phyloP scores from a whole-genome alignment of 1,140 invertebrate species.

The Drosophila novamexicana region DNA sequence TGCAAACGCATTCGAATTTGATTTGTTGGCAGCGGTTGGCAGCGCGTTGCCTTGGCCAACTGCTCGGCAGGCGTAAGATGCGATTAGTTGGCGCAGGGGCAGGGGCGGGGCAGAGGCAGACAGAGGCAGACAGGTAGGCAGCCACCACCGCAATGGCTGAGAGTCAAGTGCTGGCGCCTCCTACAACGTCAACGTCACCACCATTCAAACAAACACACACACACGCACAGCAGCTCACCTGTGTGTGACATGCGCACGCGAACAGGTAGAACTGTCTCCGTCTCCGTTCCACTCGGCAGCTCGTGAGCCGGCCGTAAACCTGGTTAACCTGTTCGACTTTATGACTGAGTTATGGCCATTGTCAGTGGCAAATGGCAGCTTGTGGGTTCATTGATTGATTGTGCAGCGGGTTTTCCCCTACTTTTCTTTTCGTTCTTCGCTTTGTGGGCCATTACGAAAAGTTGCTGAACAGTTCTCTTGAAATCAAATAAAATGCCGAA shows the following conservation, averaged over 20 bases:
- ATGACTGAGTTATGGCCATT: conserved; percentile 11
- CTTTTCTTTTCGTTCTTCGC: neutral
- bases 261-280: conserved; percentile 52
- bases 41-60: conserved; percentile 20
- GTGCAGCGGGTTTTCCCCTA: neutral
- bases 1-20: conserved; percentile 73
- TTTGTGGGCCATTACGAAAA: conserved; percentile 1
- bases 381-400: conserved; percentile 31
- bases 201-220: conserved; percentile 25
- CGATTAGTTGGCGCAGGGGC: neutral
- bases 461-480: conserved; percentile 18
- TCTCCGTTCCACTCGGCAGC: conserved; percentile 13
- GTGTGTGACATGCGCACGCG: conserved; percentile 63
- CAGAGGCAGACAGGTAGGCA: conserved; percentile 24
- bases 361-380: conserved; percentile 10
- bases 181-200: conserved; percentile 43
- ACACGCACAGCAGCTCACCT: conserved; percentile 14
- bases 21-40: conserved; percentile 68
- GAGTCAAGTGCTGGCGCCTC: conserved; percentile 54
- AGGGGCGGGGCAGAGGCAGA: no score
- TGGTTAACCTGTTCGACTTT: conserved; percentile 20
- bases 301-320: neutral
- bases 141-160: conserved; percentile 41
- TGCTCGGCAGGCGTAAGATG: conserved; percentile 7
- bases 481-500: conserved; percentile 21